Conservation (phyloP, 2,888 invertebrate species). For the Melolontha melolontha region DNA sequence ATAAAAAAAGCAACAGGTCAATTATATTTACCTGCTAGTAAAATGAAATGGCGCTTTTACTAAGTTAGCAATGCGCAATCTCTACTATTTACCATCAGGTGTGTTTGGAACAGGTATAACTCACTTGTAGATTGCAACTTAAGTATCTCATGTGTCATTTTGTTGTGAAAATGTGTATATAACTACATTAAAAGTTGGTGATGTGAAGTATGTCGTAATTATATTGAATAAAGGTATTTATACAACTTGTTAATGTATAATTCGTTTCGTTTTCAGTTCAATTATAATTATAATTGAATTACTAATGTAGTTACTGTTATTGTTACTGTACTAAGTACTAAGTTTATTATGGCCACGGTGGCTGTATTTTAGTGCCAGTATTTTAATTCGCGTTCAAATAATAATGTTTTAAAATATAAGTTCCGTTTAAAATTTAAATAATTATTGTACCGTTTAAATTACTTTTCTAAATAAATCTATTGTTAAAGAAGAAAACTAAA, state of each 20-base stretch:
- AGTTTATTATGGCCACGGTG: conserved; percentile 60
- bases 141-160: conserved; percentile 43
- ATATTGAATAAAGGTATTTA: conserved; percentile 24
- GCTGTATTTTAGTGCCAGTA: conserved; percentile 47
- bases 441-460: conserved; percentile 3
- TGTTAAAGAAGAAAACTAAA: background rate
- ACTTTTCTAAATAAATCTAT: conserved; percentile 4
- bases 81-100: conserved; percentile 39
- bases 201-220: conserved; percentile 27
- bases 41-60: conserved; percentile 39
- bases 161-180: conserved; percentile 42
- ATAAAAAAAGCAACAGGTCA: background rate
- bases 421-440: background rate
- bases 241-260: background rate
- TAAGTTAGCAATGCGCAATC: conserved; percentile 41
- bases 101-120: conserved; percentile 43
- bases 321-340: conserved; percentile 56
- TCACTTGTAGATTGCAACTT: conserved; percentile 43
- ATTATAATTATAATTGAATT: conserved; percentile 32
- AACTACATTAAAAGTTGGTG: conserved; percentile 17
- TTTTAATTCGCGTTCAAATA: too few relatives aligned
- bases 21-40: conserved; percentile 33
- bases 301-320: conserved; percentile 50
- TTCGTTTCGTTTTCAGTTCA: background rate
- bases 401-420: too few relatives aligned